Conservation (phyloP, 2,888 invertebrate species). For the Leptinotarsa haldemani region DNA sequence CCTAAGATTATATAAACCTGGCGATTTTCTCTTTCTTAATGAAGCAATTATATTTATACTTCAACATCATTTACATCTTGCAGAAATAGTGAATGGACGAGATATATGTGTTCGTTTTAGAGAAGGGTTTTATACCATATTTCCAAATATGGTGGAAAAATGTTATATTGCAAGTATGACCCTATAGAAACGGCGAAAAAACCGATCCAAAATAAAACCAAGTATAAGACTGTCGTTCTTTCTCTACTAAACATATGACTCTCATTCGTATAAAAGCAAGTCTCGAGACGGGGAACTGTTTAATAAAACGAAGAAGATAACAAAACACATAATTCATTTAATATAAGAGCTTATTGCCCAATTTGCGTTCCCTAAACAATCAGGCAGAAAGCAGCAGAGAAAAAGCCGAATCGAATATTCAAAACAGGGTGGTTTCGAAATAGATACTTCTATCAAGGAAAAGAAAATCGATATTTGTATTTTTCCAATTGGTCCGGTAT, state of each 20-base stretch:
- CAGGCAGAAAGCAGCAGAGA: constrained; percentile 44
- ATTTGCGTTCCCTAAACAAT: constrained; percentile 51
- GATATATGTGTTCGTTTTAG: no score
- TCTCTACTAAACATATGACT: constrained; percentile 14
- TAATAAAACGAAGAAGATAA: constrained; percentile 34
- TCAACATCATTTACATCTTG: background rate
- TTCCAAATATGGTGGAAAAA: no score
- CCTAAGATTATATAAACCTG: no score
- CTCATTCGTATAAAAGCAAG: constrained; percentile 34
- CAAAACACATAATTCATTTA: constrained; percentile 50
- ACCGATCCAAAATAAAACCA: background rate
- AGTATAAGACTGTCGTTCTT: background rate
- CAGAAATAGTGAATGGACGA: background rate
- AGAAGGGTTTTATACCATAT: no score
- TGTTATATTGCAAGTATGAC: no score
- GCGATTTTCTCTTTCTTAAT: no score
- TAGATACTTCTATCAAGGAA: background rate
- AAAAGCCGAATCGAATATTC: constrained; percentile 25
- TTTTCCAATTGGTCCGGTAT: no score
- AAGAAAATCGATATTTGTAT: background rate
- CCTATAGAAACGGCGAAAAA: background rate
- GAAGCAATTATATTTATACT: no score
- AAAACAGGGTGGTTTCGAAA: constrained; percentile 18
- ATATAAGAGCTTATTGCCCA: constrained; percentile 51
- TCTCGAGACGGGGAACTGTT: constrained; percentile 26